Base-by-base conservation (phyloP, 1,140 invertebrate genomes). In the Pemphigus obesinymphae region DNA sequence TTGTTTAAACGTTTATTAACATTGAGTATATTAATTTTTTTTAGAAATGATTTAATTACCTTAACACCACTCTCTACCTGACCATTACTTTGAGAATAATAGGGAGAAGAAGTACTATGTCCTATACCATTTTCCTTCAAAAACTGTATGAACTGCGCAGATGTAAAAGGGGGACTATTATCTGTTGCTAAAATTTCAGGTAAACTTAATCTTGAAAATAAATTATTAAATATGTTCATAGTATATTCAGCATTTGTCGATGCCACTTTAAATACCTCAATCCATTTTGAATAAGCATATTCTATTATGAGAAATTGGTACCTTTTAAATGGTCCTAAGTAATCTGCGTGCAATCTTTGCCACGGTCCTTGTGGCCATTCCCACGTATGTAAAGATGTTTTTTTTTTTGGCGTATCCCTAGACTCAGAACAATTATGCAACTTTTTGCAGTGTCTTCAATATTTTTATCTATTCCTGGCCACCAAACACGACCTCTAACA, bases 201-300 rank as follows among this genome's bases (percentile, higher is more conserved):
- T 45, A 55, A n/a, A 15, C 85, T 85, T 76, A 83, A 84, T 37
- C 81, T 82, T 23, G 83, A 53, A 83, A 85, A 84, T 73, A 84
- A 29, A 17, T 82, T 66, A 45, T 29, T 50, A 81, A 53, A 15
- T 81, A 78, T 20, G 82, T 83, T 29, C 63, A 80, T 82, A n/a
- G 66, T 29, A 43, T 83, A 61, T 53, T 53, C 5, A 53, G 50
- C 50, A n/a, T 20, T 20, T 23, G 50, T 53, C 6, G 50, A 20
- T n/a, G n/a, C 23, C 6, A 53, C 20, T 53, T 37, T 82, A 13
- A 31, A 29, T 20, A 86, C 82, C 80, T 85, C 85, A 34, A 83
- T 82, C 86, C 86, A 86, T 81, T 86, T 86, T 58, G 85, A 86
- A 72, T 84, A 84, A 23, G 84, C 83, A 84, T 90, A 89, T 0